Percentiles rank a stretch among this genome's conserved stretches.
Conservation (phyloP, 2,797 vertebrate genomes). For the Syngnathus rostellatus region DNA sequence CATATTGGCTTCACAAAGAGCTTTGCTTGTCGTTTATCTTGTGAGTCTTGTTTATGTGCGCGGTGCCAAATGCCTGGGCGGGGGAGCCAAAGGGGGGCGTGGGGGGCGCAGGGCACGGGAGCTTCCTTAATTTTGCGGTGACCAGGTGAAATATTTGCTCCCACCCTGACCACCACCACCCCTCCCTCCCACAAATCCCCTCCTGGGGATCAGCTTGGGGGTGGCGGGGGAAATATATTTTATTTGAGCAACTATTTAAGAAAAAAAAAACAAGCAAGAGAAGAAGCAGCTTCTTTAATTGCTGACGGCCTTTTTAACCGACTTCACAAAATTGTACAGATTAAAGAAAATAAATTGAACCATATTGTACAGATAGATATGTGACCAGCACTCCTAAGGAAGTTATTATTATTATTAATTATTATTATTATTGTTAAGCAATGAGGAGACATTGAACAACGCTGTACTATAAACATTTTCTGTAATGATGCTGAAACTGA, state of each 20-base stretch:
- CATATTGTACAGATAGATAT: constrained; percentile 99
- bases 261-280: constrained; percentile 49
- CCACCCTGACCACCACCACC: constrained; percentile 26
- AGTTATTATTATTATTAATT: constrained; percentile 56
- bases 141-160: constrained; percentile 61
- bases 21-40: constrained; percentile 99
- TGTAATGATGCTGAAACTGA: constrained; percentile 99
- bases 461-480: constrained; percentile 99
- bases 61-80: constrained; percentile 89
- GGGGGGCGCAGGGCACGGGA: constrained; percentile 8
- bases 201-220: constrained; percentile 6
- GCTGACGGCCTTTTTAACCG: constrained; percentile 99
- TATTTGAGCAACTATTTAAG: constrained; percentile 78
- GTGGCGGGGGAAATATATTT: constrained; percentile 71
- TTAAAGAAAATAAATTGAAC: constrained; percentile 66
- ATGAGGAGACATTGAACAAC: constrained; percentile 98
- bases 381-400: constrained; percentile 98
- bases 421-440: constrained; percentile 78
- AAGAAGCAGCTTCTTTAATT: constrained; percentile 98
- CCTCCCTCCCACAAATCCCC: constrained; percentile 6
- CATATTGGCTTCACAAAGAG: constrained; percentile 97
- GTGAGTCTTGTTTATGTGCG: constrained; percentile 99
- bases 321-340: constrained; percentile 98
- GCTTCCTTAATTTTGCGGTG: constrained; percentile 30
- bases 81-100: constrained; percentile 46